These are phyloP conservation scores for Myiopsitta monachus DNA, from an alignment of 2,113 vertebrate genomes.

Conservation along the genomic window DNA sequence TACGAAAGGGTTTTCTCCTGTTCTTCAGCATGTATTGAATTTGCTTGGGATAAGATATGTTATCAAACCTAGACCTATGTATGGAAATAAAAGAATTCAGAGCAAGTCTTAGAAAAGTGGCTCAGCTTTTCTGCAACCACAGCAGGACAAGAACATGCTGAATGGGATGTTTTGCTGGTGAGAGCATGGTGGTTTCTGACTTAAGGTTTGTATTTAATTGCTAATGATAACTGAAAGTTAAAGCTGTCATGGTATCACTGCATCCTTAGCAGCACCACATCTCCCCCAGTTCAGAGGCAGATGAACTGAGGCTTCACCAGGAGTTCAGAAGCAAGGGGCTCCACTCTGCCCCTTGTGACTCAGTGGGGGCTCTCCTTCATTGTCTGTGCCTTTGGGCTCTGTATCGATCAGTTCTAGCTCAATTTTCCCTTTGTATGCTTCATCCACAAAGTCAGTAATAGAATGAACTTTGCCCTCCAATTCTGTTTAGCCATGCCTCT, in stretches of 20 bases:
- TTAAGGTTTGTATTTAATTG: background rate
- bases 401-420: background rate
- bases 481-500: background rate
- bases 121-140: background rate
- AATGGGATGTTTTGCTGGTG: background rate
- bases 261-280: background rate
- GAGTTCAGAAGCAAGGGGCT: background rate
- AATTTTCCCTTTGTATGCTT: background rate
- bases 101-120: background rate
- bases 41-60: fast-evolving
- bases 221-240: background rate
- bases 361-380: background rate
- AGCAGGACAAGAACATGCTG: background rate
- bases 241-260: background rate
- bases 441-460: background rate
- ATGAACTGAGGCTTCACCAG: background rate
- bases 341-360: background rate
- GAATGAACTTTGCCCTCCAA: background rate
- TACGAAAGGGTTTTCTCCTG: background rate
- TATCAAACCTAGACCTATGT: background rate
- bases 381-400: background rate
- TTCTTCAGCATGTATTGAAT: background rate
- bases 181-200: background rate
- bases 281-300: background rate
- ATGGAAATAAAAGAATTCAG: background rate